These are phyloP conservation scores for Euleptes europaea DNA, from an alignment of 2,113 vertebrate genomes.

Conservation along the genomic window DNA sequence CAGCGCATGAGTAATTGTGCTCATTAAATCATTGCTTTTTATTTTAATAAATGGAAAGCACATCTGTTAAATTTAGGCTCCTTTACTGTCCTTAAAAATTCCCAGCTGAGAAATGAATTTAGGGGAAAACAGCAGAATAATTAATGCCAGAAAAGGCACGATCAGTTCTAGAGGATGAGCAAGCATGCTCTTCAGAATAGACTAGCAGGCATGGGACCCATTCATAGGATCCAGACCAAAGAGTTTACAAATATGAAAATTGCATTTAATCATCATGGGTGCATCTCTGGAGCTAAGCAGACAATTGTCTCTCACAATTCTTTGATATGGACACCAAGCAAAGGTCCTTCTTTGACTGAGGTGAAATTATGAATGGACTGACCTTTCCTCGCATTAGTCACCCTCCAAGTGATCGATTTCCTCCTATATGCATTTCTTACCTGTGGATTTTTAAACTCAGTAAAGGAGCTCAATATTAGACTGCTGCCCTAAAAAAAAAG, in stretches of 20 bases:
- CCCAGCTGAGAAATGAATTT: background rate
- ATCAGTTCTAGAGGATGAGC: background rate
- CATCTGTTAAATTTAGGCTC: background rate
- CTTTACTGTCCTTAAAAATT: conserved; percentile 1
- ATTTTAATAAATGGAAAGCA: conserved; percentile 5
- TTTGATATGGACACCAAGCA: background rate
- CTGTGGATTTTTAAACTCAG: background rate
- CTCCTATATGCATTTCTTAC: background rate
- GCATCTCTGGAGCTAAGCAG: background rate
- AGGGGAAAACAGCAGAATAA: background rate
- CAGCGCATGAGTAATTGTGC: background rate
- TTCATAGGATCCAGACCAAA: no score
- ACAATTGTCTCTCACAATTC: background rate
- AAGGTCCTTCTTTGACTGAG: background rate
- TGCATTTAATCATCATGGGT: background rate
- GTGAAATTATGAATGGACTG: background rate
- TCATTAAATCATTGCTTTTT: background rate
- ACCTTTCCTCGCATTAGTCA: background rate
- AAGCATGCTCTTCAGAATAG: no score
- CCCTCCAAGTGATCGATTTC: background rate
- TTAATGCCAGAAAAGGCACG: conserved; percentile 1
- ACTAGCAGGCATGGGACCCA: no score
- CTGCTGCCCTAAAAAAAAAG: background rate
- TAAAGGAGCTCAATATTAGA: background rate
- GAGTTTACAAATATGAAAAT: background rate